Conservation (phyloP, 2,797 vertebrate genomes). For the Microctenopoma steveboyesi region DNA sequence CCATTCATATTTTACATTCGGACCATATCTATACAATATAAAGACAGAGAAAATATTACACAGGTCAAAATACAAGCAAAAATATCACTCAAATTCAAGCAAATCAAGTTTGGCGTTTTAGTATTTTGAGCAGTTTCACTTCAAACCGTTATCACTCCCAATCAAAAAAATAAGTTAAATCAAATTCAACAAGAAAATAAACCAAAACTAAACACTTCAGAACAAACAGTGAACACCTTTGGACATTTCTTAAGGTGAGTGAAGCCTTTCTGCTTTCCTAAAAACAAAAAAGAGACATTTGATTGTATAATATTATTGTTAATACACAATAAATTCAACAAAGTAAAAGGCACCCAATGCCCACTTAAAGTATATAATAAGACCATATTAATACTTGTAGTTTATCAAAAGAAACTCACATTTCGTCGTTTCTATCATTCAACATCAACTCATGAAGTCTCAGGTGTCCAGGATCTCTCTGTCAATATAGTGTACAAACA, state of each 20-base stretch:
- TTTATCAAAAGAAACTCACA: slow-evolving; percentile 42
- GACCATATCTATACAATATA: slow-evolving; percentile 26
- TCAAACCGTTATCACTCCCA: slow-evolving; percentile 29
- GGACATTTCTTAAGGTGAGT: slow-evolving; percentile 37
- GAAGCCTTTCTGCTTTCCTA: slow-evolving; percentile 43
- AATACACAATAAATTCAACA: neutral
- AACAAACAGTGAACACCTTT: slow-evolving; percentile 23
- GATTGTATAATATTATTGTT: neutral
- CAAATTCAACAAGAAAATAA: slow-evolving; percentile 18
- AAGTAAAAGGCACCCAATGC: neutral
- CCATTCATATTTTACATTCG: slow-evolving; percentile 2
- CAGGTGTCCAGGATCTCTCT: slow-evolving; percentile 57
- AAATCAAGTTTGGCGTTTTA: slow-evolving; percentile 18
- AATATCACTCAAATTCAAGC: slow-evolving; percentile 12
- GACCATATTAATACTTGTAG: neutral
- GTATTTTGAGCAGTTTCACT: slow-evolving; percentile 24
- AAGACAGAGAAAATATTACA: slow-evolving; percentile 17
- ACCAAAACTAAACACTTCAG: slow-evolving; percentile 31
- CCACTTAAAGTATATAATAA: neutral
- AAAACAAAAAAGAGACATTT: slow-evolving; percentile 33
- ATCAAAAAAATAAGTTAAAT: slow-evolving; percentile 40
- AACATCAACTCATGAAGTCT: slow-evolving; percentile 28
- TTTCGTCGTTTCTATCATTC: slow-evolving; percentile 32
- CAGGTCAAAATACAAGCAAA: slow-evolving; percentile 23
- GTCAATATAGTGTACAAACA: slow-evolving; percentile 26